Base-by-base conservation (phyloP, 1,140 invertebrate genomes). In the Drosophila lacteicornis region DNA sequence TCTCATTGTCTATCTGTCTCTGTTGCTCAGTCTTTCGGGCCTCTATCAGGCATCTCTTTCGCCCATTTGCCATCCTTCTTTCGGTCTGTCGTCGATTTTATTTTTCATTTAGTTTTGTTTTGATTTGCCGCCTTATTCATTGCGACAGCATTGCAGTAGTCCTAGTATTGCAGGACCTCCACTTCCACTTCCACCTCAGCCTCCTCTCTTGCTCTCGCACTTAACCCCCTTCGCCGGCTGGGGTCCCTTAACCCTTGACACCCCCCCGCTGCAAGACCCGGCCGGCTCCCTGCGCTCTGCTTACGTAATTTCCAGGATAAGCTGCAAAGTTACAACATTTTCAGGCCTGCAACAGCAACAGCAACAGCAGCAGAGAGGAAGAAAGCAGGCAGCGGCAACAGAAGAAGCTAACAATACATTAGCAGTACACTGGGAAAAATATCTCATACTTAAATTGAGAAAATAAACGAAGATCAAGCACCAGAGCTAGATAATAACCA, bases 241-340 rank as follows among this genome's bases (percentile, higher is more conserved):
- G 53, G 53, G 53, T 56, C 57, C 57, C 57, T 30, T 46, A 46
- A 46, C 38, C 57, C 57, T 19, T 56, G 5, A 27, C 58, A 17
- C n/a, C 4, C 30, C 38, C 30, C 63, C 42, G 55, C 59, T 61
- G 68, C 53, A 62, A 70, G 53, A 51, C 47, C 43, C 60, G 75
- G 69, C 43, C 60, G 75, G 69, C 62, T 71, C 69, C 82, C 67
- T 49, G 63, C 60, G 46, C 69, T 88, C 69, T 88, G 84, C 84
- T 87, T 87, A 88, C 84, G 84, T 88, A 88, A 88, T 90, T 88
- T 88, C 84, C 85, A 88, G 84, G 84, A 88, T 88, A 88, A 90
- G 85, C 84, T 88, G 84, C 84, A 88, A 90, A 87, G 83, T 87
- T 88, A 88, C 84, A 88, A 88, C 80, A 88, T 87, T 88, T 87